Evolutionary conservation across 2,888 invertebrate species (phyloP), one percentile per base, ranked within the genome.

Genomic region (Cheilosia pagana): DNA sequence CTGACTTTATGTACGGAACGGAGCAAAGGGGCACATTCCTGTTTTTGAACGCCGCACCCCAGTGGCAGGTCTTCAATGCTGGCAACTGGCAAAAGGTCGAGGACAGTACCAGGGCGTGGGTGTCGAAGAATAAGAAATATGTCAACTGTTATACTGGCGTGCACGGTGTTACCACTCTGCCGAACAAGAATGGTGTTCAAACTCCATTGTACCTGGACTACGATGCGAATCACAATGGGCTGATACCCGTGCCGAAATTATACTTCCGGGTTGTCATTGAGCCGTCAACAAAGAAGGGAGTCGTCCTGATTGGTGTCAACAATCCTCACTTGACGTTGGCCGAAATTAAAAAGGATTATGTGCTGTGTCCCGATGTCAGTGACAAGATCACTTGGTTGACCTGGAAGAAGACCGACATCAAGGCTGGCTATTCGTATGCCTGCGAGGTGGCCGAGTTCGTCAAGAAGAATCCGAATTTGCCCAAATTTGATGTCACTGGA

Each of bases 221-320:
- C 35, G 90, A 92, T 68, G 86, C 63, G 12, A 89, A 90, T 39
- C 88, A 90, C 39, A 90, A 90, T 8, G 91, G 89, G 14, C 89
- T 90, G 63, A 89, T 94, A 57, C 94, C 94, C 0, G 93, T 94
- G 12, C 94, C 94, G 1, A 92, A 91, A 87, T 72, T 94, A 14
- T 93, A 92, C 81, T 95, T 94, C 93, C 94, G 94, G 87, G 92
- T 94, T 0, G 90, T 94, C 12, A 93, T 94, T 86, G 93, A 94
- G 70, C 91, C 92, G 1, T 77, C 81, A 0, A 90, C 89, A 0
- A 87, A 91, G 21, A 89, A 90, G 19, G 94, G 93, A 3, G 91
- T 94, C 25, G 94, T 93, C 16, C 91, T 95, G 57, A 87, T 94
- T 14, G 93, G 93, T 5, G 90, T 90, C 0, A 91, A 91, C 70